Conservation (phyloP, 2,797 vertebrate genomes). For the Hipposideros larvatus region DNA sequence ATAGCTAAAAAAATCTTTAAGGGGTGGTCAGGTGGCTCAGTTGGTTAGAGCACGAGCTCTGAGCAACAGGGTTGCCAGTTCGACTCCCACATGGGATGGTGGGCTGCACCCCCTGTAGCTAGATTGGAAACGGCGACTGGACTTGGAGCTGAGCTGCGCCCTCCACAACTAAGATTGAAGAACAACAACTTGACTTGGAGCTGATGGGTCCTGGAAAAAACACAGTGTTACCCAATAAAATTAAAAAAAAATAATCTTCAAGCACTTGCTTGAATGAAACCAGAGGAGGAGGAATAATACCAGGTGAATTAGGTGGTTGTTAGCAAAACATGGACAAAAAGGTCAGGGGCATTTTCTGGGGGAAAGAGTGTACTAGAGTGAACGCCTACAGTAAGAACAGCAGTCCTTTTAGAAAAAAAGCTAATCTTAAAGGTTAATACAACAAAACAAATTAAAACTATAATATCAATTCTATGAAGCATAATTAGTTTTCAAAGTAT, state of each 20-base stretch:
- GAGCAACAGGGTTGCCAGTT: no score
- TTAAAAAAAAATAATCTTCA: background rate
- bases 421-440: background rate
- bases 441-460: background rate
- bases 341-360: background rate
- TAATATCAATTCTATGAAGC: conserved; percentile 10
- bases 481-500: conserved; percentile 46
- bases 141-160: no score
- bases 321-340: background rate
- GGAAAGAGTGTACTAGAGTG: background rate
- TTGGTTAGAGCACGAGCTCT: no score
- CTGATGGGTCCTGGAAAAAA: no score
- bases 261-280: background rate
- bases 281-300: background rate
- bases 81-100: no score
- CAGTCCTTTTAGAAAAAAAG: background rate
- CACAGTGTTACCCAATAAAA: no score
- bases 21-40: no score
- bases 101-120: no score
- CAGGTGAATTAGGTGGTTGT: background rate
- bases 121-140: no score
- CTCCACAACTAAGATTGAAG: no score
- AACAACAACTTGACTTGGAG: no score
- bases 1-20: background rate
- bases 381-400: background rate